phyloP scores from a whole-genome alignment of 2,113 vertebrate species.

The Neolamprologus modestus region DNA sequence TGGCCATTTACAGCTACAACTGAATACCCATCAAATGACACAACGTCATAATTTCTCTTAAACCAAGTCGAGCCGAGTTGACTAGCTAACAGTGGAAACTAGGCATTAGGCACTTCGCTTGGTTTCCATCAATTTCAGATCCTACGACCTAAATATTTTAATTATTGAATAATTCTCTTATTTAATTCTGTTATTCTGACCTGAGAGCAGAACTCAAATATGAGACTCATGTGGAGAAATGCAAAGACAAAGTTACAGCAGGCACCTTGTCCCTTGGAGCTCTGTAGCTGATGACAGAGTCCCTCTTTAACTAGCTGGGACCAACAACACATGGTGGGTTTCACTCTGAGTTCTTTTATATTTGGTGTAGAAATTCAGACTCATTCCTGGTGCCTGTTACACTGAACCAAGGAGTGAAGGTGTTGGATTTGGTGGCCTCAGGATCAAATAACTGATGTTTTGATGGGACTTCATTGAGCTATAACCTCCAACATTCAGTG shows the following conservation, averaged over 20 bases:
- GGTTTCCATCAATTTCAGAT: fast-evolving
- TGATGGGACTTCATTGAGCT: background rate
- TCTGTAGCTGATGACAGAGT: fast-evolving
- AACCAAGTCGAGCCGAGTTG: fast-evolving
- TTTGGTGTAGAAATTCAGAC: background rate
- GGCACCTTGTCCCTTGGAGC: background rate
- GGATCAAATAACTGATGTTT: fast-evolving
- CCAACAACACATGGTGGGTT: background rate
- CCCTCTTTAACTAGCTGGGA: fast-evolving
- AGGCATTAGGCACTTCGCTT: fast-evolving
- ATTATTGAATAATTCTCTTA: background rate
- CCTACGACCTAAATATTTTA: fast-evolving
- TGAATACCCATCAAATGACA: fast-evolving
- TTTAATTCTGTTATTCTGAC: background rate
- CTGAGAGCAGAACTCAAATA: background rate
- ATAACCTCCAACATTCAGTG: background rate
- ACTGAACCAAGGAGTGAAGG: background rate
- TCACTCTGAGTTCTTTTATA: background rate
- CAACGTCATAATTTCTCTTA: background rate
- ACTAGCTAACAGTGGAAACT: background rate
- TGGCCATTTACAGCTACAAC: fast-evolving
- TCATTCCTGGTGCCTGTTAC: fast-evolving
- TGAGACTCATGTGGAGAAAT: background rate
- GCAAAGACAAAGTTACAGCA: background rate
- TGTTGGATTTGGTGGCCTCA: background rate